A percentile compares a stretch with the other conserved stretches of the same genome.
These are phyloP conservation scores for Dynastes grantii DNA, from an alignment of 2,888 invertebrate species.

Conservation along the genomic window DNA sequence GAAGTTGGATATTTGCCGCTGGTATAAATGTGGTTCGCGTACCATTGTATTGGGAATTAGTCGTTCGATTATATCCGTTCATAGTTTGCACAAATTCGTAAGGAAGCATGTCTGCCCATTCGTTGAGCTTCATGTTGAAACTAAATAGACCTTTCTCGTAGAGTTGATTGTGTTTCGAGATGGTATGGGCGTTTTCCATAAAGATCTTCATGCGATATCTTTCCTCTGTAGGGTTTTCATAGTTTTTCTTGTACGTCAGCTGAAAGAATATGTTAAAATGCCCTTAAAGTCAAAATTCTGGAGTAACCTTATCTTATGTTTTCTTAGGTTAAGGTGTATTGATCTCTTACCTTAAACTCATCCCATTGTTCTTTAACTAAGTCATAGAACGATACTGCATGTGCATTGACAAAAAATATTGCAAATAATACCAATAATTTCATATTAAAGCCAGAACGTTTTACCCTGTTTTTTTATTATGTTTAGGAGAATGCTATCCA, in stretches of 20 bases:
- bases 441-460: too few relatives aligned
- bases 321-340: conserved; percentile 27
- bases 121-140: conserved; percentile 83
- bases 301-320: too few relatives aligned
- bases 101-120: conserved; percentile 90
- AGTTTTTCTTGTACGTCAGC: conserved; percentile 71
- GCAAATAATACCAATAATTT: background rate
- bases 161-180: conserved; percentile 88
- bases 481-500: too few relatives aligned
- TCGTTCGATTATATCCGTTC: conserved; percentile 79
- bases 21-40: conserved; percentile 76
- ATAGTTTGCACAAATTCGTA: conserved; percentile 82
- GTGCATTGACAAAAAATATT: background rate
- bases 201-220: conserved; percentile 90
- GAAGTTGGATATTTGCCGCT: conserved; percentile 80
- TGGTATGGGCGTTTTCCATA: conserved; percentile 88
- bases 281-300: too few relatives aligned
- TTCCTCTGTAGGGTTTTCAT: conserved; percentile 83
- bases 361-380: conserved; percentile 74
- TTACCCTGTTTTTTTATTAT: too few relatives aligned
- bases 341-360: conserved; percentile 67
- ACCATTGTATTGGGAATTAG: conserved; percentile 54
- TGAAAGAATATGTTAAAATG: conserved; percentile 51
- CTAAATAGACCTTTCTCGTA: conserved; percentile 78
- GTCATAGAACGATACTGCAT: conserved; percentile 79